A percentile compares a stretch with the other conserved stretches of the same genome.
Evolutionary conservation across 2,797 vertebrate species (phyloP).

Genomic region (Pangasius macronema): DNA sequence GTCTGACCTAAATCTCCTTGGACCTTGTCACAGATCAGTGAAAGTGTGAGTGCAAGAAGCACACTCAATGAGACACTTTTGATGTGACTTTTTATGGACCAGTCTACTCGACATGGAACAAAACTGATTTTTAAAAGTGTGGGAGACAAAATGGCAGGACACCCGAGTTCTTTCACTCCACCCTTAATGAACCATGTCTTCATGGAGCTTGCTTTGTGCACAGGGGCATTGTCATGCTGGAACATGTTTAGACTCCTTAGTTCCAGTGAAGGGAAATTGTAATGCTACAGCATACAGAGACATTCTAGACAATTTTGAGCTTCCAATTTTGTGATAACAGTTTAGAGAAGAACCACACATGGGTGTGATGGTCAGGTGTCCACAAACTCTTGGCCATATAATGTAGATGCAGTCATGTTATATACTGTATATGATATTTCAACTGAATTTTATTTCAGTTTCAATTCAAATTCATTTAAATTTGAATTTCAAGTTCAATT

Average conservation of each 20-base stretch:
- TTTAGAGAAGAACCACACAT: neutral
- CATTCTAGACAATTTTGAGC: neutral
- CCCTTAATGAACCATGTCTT: neutral
- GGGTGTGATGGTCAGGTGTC: neutral
- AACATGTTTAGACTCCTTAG: neutral
- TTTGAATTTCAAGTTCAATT: neutral
- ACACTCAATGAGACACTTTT: neutral
- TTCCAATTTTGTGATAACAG: neutral
- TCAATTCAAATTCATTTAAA: neutral
- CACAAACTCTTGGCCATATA: neutral
- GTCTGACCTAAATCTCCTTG: conserved; percentile 4
- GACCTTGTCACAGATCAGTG: conserved; percentile 21
- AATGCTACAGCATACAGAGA: neutral
- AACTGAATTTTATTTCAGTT: neutral
- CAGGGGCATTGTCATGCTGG: neutral
- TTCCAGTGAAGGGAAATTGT: neutral
- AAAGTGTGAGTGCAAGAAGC: neutral
- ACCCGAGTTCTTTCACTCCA: neutral
- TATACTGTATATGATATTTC: neutral
- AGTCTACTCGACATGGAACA: neutral
- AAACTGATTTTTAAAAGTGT: neutral
- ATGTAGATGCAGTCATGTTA: neutral
- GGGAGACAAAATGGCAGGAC: neutral
- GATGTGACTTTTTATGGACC: neutral
- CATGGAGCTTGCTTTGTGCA: neutral